These are phyloP conservation scores for Drosophila nigrodunni DNA, from an alignment of 1,140 invertebrate species.

Conservation along the genomic window DNA sequence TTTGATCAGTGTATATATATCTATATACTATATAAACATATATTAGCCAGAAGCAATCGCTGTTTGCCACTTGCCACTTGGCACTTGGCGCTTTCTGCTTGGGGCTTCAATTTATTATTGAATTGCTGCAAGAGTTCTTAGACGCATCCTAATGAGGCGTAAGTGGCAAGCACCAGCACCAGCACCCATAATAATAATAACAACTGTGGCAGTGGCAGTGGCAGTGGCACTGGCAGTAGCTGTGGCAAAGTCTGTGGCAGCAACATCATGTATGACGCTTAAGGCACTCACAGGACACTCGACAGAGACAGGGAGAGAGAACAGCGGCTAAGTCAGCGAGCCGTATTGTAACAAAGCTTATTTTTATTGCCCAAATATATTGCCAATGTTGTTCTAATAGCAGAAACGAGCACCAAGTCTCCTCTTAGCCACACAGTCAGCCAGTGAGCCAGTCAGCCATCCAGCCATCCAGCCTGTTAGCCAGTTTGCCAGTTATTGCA, in stretches of 20 bases:
- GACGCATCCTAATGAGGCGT: slow-evolving; percentile 81
- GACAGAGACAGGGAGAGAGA: not conserved
- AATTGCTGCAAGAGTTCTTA: slow-evolving; percentile 75
- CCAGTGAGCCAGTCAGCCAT: slow-evolving; percentile 21
- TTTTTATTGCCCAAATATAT: slow-evolving; percentile 82
- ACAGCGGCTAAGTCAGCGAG: slow-evolving; percentile 29
- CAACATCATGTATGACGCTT: slow-evolving; percentile 34
- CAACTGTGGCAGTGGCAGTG: slow-evolving; percentile 24
- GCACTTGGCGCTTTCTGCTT: slow-evolving; percentile 38
- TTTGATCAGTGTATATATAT: too few species aligned
- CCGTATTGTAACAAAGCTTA: slow-evolving; percentile 75
- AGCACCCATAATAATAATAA: slow-evolving; percentile 69
- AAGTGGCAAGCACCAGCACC: slow-evolving; percentile 67
- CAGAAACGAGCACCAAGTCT: slow-evolving; percentile 65
- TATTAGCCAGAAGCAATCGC: slow-evolving; percentile 42
- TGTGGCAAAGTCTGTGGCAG: slow-evolving; percentile 23
- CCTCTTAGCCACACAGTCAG: not conserved
- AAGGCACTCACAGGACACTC: slow-evolving; percentile 40
- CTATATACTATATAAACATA: too few species aligned
- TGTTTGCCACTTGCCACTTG: slow-evolving; percentile 8
- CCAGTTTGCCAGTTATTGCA: slow-evolving; percentile 20
- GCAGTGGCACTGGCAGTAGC: slow-evolving; percentile 12
- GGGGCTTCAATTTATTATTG: slow-evolving; percentile 77
- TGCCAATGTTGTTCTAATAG: slow-evolving; percentile 82
- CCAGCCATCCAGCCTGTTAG: slow-evolving; percentile 13